Base-by-base conservation (phyloP, 2,888 invertebrate species). In the Ariolimax columbianus region DNA sequence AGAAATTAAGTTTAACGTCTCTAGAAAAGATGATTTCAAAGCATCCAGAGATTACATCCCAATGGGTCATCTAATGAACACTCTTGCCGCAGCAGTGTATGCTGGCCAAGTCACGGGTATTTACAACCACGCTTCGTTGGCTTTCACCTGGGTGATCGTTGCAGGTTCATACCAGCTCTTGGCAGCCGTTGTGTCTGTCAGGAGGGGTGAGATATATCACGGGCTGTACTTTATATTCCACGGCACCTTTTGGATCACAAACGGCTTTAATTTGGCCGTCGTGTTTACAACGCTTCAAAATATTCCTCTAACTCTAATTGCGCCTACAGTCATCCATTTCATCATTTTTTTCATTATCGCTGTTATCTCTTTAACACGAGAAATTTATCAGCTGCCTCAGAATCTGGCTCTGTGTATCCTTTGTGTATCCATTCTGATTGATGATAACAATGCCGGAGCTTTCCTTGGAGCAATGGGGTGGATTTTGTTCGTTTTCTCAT, bases 381-480 rank as follows among this genome's bases (percentile, higher is more conserved):
- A 91, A 73, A 36, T 90, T 40, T 89, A 89, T 68, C 88, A 89
- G 73, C 82, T 89, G 38, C 40, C 88, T 14, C 88, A 89, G 47
- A 88, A 89, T 77, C 9, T 90, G 14, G 75, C 85, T 3, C 79
- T 90, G 26, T 82, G 86, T 19, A 36, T 90, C 9, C 87, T 91
- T 51, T 86, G 86, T 30, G 77, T 90, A 0, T 84, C 89, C 19
- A 75, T 89, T 33, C 84, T 86, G 36, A 87, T 89, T n/a, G 82
- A 89, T 81, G 82, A 89, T 80, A 88, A 88, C 2, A 73, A 82
- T 14, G 3, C 43, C 4, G 89, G 89, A 0, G 66, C 83, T 23
- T 90, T 90, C 70, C 66, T 89, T 26, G 89, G 89, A 0, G 89
- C 83, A 26, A 88, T 88, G 84, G 89, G 88, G 36, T 90, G 89